Conservation (phyloP, 2,113 vertebrate species). For the Calcarius ornatus region DNA sequence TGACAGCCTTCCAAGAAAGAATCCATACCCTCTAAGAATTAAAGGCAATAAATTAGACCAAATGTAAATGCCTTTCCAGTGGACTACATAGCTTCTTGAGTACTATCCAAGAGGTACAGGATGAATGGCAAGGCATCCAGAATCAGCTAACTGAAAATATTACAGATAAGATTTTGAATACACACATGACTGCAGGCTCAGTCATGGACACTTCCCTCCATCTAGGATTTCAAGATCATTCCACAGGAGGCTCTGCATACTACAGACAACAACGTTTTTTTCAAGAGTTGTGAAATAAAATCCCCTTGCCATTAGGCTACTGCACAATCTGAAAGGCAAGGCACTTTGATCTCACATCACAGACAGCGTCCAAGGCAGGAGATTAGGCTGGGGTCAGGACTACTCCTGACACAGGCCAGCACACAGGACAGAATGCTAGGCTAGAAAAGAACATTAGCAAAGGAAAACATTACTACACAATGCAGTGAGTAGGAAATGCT, state of each 20-base stretch:
- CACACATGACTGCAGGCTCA: background rate
- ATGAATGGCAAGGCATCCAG: background rate
- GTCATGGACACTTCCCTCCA: background rate
- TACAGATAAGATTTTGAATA: background rate
- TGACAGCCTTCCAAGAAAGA: background rate
- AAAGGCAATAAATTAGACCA: background rate
- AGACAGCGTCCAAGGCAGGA: background rate
- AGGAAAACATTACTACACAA: background rate
- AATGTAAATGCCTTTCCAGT: background rate
- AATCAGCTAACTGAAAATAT: background rate
- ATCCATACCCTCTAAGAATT: background rate
- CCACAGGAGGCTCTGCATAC: background rate
- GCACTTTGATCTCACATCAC: background rate
- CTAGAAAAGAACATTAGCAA: background rate
- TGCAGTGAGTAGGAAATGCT: background rate
- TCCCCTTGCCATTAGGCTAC: background rate
- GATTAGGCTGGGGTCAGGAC: background rate
- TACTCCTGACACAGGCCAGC: background rate
- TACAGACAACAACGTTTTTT: background rate
- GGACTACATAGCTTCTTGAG: background rate
- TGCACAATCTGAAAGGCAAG: background rate
- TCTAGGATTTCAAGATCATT: background rate
- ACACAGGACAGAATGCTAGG: background rate
- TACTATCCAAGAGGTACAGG: background rate
- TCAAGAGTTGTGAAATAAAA: background rate